Evolutionary conservation across 37 sponge, comb jelly and placozoan genomes (phyloP).

Genomic region (Crambe crambe): DNA sequence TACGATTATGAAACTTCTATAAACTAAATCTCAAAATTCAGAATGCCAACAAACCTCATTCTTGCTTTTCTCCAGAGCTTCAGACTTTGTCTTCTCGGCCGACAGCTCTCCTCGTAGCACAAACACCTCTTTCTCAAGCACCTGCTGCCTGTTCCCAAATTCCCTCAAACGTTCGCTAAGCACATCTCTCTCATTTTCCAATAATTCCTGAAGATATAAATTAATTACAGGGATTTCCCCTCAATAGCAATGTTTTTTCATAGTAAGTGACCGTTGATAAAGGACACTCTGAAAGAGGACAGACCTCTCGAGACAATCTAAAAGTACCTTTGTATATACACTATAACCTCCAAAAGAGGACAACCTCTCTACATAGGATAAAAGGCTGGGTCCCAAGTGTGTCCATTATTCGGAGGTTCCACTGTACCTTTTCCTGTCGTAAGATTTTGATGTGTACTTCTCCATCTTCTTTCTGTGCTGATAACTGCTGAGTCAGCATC

Average conservation of each 20-base stretch:
- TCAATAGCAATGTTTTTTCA: too few species aligned
- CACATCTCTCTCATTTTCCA: constrained; percentile 19
- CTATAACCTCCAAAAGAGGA: too few species aligned
- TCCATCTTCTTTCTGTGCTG: neutral
- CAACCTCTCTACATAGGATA: too few species aligned
- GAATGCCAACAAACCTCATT: neutral
- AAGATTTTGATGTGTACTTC: constrained; percentile 23
- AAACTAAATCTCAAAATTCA: too few species aligned
- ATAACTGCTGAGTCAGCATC: constrained; percentile 29
- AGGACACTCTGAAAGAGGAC: too few species aligned
- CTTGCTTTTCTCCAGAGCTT: constrained; percentile 23
- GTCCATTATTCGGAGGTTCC: too few species aligned
- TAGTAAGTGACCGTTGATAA: too few species aligned
- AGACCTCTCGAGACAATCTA: too few species aligned
- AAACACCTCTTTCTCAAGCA: neutral
- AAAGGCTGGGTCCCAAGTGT: too few species aligned
- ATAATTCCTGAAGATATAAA: neutral
- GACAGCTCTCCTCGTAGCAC: neutral
- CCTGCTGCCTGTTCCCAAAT: neutral
- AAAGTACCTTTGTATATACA: too few species aligned
- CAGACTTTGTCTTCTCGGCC: constrained; percentile 12
- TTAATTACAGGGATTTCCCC: too few species aligned
- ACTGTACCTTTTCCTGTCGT: constrained; percentile 29
- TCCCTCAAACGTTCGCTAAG: neutral
- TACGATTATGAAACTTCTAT: too few species aligned